Evolutionary conservation across 2,888 invertebrate species (phyloP), one percentile per base, ranked within the genome.

Genomic region (Ametastegia equiseti): DNA sequence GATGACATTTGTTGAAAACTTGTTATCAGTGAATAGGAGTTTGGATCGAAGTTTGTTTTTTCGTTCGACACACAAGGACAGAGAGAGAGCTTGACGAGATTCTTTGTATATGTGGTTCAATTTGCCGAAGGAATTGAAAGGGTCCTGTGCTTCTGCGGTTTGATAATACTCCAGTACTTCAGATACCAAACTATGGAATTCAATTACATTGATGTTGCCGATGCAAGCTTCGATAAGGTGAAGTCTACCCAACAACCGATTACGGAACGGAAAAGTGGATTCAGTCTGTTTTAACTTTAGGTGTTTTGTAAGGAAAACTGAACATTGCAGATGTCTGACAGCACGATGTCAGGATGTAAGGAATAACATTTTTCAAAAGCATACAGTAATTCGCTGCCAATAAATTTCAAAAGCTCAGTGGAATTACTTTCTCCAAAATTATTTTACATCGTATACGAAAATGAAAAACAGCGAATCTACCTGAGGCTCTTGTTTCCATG

Each of bases 51-150:
- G 82, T 84, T 85, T 85, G 85, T 87, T 86, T 87, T 87, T 87
- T 85, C 83, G 82, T 86, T 19, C n/a, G 19, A 19, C n/a, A 67
- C n/a, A 67, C 39, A 39, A 19, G 11, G 19, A 39, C 23, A 27
- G n/a, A n/a, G n/a, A n/a, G n/a, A 67, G 65, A 36, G 33, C 19
- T 82, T 83, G 84, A 87, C 86, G 85, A 86, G 84, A 81, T 82
- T 84, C 84, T 84, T 83, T 83, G 80, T 69, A 83, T 81, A 84
- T 83, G 2, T 83, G 80, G 83, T 84, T 86, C 86, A 87, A 88
- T 88, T 88, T 88, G 85, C 87, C 88, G 87, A 84, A 86, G 84
- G 85, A 87, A 87, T 86, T 82, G 84, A 81, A 83, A 85, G 85
- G 84, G 85, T 85, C 85, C 82, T 78, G 80, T 83, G 80, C 82